phyloP scores from a whole-genome alignment of 2,113 vertebrate genomes.

The Aphyosemion australe region DNA sequence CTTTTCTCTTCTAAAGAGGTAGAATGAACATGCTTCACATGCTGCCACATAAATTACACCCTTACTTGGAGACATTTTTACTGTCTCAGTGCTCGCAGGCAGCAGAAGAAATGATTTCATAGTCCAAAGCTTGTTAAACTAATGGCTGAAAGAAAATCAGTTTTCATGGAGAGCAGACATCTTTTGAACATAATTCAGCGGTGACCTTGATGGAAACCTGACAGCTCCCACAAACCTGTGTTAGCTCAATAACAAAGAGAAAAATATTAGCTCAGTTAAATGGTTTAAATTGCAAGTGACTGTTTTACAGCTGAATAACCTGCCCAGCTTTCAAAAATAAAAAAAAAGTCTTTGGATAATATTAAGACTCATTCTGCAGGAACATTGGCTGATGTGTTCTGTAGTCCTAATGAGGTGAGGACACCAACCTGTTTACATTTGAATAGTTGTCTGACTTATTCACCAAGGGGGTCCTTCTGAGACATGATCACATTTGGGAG shows the following conservation, averaged over 20 bases:
- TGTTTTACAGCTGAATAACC: neutral
- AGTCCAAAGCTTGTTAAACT: neutral
- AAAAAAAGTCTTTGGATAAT: neutral
- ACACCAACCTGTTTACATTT: no score
- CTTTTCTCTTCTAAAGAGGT: no score
- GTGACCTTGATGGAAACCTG: neutral
- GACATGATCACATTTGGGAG: no score
- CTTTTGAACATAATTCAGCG: neutral
- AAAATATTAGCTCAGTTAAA: neutral
- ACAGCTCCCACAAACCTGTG: neutral
- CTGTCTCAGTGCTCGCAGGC: neutral
- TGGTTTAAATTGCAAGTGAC: neutral
- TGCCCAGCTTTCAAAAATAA: constrained; percentile 4
- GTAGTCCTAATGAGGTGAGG: no score
- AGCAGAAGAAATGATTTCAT: no score
- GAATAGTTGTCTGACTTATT: no score
- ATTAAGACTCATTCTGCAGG: neutral
- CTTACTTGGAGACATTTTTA: neutral
- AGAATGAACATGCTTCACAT: no score
- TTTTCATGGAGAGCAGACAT: neutral
- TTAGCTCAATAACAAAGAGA: neutral
- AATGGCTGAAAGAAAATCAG: neutral
- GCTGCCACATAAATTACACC: no score
- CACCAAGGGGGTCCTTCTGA: neutral
- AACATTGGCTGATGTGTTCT: constrained; percentile 14